A percentile compares a stretch with the other conserved stretches of the same genome.
These are phyloP conservation scores for Motacilla tschutschensis DNA, from an alignment of 2,113 vertebrate genomes.

Conservation along the genomic window DNA sequence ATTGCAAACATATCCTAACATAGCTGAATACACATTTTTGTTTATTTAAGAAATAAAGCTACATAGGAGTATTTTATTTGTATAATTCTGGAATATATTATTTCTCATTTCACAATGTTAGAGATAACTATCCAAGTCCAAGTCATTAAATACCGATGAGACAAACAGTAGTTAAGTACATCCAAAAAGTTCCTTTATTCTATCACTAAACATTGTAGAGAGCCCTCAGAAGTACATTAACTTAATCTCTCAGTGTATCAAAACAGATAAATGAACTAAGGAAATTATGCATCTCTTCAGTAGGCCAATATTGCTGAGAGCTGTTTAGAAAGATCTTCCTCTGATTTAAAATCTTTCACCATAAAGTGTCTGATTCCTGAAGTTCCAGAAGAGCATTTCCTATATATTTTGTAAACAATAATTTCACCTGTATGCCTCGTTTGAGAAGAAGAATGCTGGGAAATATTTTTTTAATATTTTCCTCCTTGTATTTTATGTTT, in stretches of 20 bases:
- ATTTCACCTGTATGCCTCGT: background rate
- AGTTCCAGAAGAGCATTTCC: background rate
- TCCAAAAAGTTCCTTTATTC: background rate
- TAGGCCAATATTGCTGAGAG: background rate
- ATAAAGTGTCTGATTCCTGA: background rate
- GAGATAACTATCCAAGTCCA: background rate
- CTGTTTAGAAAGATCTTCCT: background rate
- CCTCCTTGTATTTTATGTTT: background rate
- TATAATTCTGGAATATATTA: background rate
- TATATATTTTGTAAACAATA: background rate
- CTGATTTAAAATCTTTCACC: background rate
- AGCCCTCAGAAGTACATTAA: background rate
- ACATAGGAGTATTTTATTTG: background rate
- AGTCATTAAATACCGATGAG: background rate
- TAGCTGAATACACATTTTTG: background rate
- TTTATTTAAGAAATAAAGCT: background rate
- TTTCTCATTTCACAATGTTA: background rate
- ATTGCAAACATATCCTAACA: background rate
- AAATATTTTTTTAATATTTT: background rate
- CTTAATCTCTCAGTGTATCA: background rate
- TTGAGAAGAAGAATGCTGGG: background rate
- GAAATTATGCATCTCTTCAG: background rate
- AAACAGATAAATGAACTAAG: background rate
- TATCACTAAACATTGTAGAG: background rate
- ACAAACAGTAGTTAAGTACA: rapidly evolving